phyloP scores from a whole-genome alignment of 2,888 invertebrate species.

The Callinectes sapidus region DNA sequence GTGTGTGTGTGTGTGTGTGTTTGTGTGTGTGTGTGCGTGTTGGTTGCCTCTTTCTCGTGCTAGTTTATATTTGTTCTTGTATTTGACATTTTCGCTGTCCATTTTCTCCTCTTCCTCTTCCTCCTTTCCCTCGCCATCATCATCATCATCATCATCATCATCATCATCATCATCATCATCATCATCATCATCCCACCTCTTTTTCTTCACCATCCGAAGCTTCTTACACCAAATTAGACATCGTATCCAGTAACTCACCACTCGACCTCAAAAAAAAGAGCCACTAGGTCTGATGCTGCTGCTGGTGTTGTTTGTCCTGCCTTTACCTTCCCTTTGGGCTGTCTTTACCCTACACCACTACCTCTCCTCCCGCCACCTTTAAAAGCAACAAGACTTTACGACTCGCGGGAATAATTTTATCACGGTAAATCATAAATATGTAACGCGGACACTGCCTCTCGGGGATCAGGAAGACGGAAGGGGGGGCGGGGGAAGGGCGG shows the following conservation, averaged over 20 bases:
- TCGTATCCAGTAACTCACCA: neutral
- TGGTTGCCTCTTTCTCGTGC: neutral
- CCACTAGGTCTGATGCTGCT: too few species aligned
- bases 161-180: too few species aligned
- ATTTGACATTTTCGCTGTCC: neutral
- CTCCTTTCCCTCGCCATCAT: neutral
- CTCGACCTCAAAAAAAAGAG: neutral
- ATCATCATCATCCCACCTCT: too few species aligned
- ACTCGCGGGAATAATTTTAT: neutral
- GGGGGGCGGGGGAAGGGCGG: neutral
- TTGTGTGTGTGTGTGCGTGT: too few species aligned
- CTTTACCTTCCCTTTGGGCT: neutral
- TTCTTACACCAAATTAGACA: too few species aligned
- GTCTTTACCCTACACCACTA: neutral
- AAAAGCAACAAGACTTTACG: neutral
- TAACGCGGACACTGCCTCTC: neutral
- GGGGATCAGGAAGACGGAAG: neutral
- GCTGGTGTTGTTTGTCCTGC: neutral
- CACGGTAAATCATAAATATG: conserved; percentile 17
- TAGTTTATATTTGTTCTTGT: neutral
- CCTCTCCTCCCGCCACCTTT: neutral
- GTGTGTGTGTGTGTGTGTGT: too few species aligned
- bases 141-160: neutral
- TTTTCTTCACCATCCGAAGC: too few species aligned
- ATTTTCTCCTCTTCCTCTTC: neutral